Evolutionary conservation across 2,113 vertebrate genomes (phyloP), one percentile per base, ranked within the genome.

Genomic region (Carlito syrichta): DNA sequence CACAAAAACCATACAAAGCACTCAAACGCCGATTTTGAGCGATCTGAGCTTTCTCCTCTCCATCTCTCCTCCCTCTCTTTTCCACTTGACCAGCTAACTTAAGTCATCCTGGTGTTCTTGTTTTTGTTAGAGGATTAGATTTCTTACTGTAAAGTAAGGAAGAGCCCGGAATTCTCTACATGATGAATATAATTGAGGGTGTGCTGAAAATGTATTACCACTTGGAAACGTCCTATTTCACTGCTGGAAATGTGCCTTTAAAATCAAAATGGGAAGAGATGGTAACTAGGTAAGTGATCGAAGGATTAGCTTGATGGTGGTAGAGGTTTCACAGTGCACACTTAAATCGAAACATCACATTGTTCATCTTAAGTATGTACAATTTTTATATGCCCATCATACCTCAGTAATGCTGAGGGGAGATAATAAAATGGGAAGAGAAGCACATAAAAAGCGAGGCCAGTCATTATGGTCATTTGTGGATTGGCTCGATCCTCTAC

Each of bases 1-100:
- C 32, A 38, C 13, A 62, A 38, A 76, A 76, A 11, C 22, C 19
- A 13, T 66, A 40, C 40, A 8, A 76, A 9, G 16, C 2, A n/a
- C n/a, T n/a, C n/a, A n/a, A n/a, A n/a, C n/a, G 8, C 45, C 6
- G 45, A 50, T 25, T 22, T n/a, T n/a, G 48, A n/a, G n/a, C 40
- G 10, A 3, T 1, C 40, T 1, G 0, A 50, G 35, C 35, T 68
- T 32, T 32, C 19, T 11, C 54, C 10, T n/a, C 25, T 32, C 19
- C n/a, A n/a, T n/a, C 58, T 48, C 40, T 48, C n/a, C 4, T 48
- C 71, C 35, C 40, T 10, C 50, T 9, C 9, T 50, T 86, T 43
- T 35, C 12, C n/a, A 7, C 13, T 50, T 76, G 48, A 43, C 68
- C 74, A 54, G 40, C 40, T 69, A 38, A 14, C 4, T 32, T 45